phyloP scores from a whole-genome alignment of 2,888 invertebrate genomes.

The Dusona sp. region DNA sequence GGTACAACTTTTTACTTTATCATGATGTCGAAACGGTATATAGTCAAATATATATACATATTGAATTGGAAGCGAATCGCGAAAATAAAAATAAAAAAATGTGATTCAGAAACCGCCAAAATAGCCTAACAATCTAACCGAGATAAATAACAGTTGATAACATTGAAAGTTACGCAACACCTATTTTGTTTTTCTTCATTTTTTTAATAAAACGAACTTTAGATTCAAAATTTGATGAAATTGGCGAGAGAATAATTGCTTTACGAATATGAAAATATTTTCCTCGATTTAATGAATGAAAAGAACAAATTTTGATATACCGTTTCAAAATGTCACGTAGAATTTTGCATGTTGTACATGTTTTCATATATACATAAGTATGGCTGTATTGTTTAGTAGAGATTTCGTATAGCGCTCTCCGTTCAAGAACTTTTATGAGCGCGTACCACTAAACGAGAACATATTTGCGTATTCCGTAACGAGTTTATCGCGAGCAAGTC shows the following conservation, averaged over 20 bases:
- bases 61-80: neutral
- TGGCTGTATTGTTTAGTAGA: neutral
- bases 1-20: conserved; percentile 5
- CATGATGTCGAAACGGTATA: neutral
- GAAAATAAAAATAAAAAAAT: neutral
- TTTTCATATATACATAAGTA: neutral
- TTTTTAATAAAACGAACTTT: no score
- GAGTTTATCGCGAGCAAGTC: conserved; percentile 49
- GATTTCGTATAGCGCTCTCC: neutral
- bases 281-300: no score
- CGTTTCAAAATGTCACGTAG: neutral
- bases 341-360: neutral
- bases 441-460: neutral
- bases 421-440: neutral
- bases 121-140: neutral
- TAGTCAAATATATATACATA: neutral
- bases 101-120: neutral
- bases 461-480: conserved; percentile 35
- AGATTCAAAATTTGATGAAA: no score
- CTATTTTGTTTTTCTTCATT: no score
- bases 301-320: no score
- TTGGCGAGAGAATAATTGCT: no score
- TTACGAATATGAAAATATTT: no score
- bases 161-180: neutral
- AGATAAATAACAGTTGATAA: neutral